Evolutionary conservation across 2,113 vertebrate species (phyloP), one percentile per base, ranked within the genome.

Genomic region (Leptobrachium leishanense): DNA sequence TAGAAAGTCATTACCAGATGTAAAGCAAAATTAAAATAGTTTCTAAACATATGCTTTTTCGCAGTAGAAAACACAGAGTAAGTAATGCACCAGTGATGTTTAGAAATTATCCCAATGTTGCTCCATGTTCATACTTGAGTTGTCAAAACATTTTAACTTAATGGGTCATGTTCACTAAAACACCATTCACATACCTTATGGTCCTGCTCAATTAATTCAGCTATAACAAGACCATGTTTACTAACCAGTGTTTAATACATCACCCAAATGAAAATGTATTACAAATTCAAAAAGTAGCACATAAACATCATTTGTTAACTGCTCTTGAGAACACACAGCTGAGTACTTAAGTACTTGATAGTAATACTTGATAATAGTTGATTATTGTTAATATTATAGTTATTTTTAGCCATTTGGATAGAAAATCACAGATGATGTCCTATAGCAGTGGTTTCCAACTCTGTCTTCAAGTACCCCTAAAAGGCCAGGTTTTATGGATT

Each of bases 71-170:
- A 70, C 2, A 42, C 40, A 43, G 67, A 62, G 43, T 43, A 59
- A 50, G 67, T 42, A 71, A 62, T 71, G 43, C 66, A 57, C 66
- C 40, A n/a, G 46, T 68, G 65, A 55, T 71, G 54, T 77, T 70
- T 46, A 77, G 76, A 67, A 77, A 46, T 62, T 43, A 54, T 71
- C 68, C 67, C 46, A 77, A 53, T 63, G 59, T 77, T 62, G 50
- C 69, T 70, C 6, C 55, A 63, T 46, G 31, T 71, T 40, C 67
- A 77, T 71, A 63, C 44, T 77, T 62, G 41, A 77, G 76, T 77
- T 77, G 76, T 77, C 76, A 77, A 57, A 77, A 70, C 68, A 63
- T 77, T 68, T 77, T 77, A 77, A 77, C 43, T 40, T 63, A 62
- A 70, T 77, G 55, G 76, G 67, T 71, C 42, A 77, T 62, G 68